Evolutionary conservation across 1,140 invertebrate genomes (phyloP).

Genomic region (Drosophila takahashii): DNA sequence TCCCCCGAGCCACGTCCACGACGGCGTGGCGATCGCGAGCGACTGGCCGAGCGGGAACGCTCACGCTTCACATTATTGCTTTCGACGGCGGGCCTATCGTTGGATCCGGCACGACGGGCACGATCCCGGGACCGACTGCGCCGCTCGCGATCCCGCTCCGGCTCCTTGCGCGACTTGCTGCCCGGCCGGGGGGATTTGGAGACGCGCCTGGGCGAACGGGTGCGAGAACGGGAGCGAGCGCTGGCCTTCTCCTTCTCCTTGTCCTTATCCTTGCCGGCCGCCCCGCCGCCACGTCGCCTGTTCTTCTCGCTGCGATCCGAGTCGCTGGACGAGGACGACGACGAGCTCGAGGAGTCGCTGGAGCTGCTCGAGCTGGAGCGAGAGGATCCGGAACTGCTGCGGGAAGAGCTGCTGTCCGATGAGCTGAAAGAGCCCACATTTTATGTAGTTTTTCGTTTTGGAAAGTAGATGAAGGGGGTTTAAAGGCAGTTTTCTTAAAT

Average conservation of each 20-base stretch:
- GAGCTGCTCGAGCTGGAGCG: conserved; percentile 91
- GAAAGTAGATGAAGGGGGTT: too few species aligned
- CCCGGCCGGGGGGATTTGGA: conserved; percentile 79
- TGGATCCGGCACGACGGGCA: conserved; percentile 50
- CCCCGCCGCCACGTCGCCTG: conserved; percentile 85
- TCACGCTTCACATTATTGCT: conserved; percentile 67
- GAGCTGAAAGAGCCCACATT: conserved; percentile 46
- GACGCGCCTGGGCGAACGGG: conserved; percentile 85
- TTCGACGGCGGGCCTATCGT: conserved; percentile 43
- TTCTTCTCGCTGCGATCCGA: conserved; percentile 80
- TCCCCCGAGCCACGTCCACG: conserved; percentile 75
- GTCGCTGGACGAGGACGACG: conserved; percentile 86
- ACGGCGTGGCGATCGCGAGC: conserved; percentile 73
- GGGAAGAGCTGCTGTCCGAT: conserved; percentile 88
- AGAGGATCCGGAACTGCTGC: conserved; percentile 91
- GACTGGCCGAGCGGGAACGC: conserved; percentile 64
- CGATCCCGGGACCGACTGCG: conserved; percentile 57
- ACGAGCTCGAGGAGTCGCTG: conserved; percentile 87
- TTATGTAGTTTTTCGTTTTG: neutral
- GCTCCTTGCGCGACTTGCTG: conserved; percentile 70
- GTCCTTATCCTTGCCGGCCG: conserved; percentile 73
- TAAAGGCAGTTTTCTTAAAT: too few species aligned
- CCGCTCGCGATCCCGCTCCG: conserved; percentile 61
- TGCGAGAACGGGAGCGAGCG: conserved; percentile 38
- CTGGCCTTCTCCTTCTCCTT: conserved; percentile 60